Evolutionary conservation across 2,797 vertebrate species (phyloP), one percentile per base, ranked within the genome.

Genomic region (Galago senegalensis): DNA sequence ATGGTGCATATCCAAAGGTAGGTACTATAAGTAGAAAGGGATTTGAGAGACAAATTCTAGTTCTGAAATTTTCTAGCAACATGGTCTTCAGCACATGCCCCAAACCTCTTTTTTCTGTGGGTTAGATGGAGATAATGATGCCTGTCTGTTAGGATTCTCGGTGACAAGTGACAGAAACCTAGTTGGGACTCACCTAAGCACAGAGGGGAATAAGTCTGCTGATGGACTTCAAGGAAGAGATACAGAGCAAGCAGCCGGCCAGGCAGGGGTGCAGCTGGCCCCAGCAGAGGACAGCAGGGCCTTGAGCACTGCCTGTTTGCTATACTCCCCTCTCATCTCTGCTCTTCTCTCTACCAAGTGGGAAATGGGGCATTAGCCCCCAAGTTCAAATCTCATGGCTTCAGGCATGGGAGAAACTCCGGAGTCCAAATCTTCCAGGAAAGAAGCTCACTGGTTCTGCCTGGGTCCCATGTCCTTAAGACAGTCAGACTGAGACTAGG

Each of bases 181-280:
- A 29, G 11, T 17, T 69, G 27, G 60, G 58, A 43, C 1, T 0
- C 21, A 7, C 17, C 58, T 14, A 2, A 58, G 69, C 73, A 10
- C 27, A 18, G 2, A 31, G 11, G 21, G 58, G 46, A 25, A 16
- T 3, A 13, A 13, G 29, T 9, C 34, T 67, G 13, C 23, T 23
- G 53, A 1, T 2, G n/a, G 56, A 53, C 81, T 77, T 90, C 61
- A 5, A 29, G 12, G 40, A 46, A 49, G 49, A 81, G 34, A 8
- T 1, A 0, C 16, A 0, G 6, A 12, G 5, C 1, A 2, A 20
- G 65, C 58, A 16, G 0, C 58, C 31, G 81, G 37, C 80, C 1
- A 23, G 67, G 18, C 13, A 0, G 27, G 73, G 58, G 25, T 4
- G 0, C 17, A 1, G 63, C 82, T 0, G 29, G 49, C 61, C 20